A percentile compares a stretch with the other conserved stretches of the same genome.
These are phyloP conservation scores for Manduca sexta DNA, from an alignment of 1,140 invertebrate genomes.

Conservation along the genomic window DNA sequence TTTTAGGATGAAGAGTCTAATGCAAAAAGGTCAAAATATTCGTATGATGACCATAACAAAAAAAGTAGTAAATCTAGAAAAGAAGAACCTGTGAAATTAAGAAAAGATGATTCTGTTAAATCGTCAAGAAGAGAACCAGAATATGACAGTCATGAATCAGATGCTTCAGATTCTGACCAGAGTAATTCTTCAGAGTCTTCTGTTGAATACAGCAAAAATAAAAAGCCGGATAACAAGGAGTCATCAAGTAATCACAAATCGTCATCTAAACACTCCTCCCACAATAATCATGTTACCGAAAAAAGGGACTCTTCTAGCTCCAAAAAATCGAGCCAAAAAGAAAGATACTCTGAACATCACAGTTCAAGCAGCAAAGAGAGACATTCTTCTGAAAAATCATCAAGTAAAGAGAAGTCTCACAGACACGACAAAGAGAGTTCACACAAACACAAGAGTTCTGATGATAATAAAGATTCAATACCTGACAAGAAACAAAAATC, in stretches of 20 bases:
- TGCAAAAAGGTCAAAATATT: conserved; percentile 42
- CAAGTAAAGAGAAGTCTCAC: conserved; percentile 35
- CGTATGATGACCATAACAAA: conserved; percentile 41
- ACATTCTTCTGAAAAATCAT: conserved; percentile 34
- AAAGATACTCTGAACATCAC: conserved; percentile 33
- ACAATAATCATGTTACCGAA: conserved; percentile 23
- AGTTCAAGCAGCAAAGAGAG: conserved; percentile 25
- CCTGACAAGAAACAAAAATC: conserved; percentile 32
- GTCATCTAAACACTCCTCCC: conserved; percentile 36
- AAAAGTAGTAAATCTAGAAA: conserved; percentile 21
- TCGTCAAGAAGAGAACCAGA: conserved; percentile 42
- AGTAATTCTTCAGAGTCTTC: conserved; percentile 53
- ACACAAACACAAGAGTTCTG: conserved; percentile 31
- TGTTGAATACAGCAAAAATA: conserved; percentile 32
- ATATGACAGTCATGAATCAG: conserved; percentile 41
- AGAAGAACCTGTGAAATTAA: no score
- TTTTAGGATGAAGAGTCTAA: conserved; percentile 49
- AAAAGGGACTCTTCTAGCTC: conserved; percentile 38
- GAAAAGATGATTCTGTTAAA: conserved; percentile 7
- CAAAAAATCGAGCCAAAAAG: conserved; percentile 30
- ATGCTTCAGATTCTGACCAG: conserved; percentile 46
- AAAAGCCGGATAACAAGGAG: conserved; percentile 34
- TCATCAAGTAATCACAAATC: conserved; percentile 23
- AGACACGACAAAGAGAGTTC: no score
- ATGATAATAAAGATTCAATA: conserved; percentile 27